Base-by-base conservation (phyloP, 2,888 invertebrate genomes). In the Caenorhabditis wallacei region DNA sequence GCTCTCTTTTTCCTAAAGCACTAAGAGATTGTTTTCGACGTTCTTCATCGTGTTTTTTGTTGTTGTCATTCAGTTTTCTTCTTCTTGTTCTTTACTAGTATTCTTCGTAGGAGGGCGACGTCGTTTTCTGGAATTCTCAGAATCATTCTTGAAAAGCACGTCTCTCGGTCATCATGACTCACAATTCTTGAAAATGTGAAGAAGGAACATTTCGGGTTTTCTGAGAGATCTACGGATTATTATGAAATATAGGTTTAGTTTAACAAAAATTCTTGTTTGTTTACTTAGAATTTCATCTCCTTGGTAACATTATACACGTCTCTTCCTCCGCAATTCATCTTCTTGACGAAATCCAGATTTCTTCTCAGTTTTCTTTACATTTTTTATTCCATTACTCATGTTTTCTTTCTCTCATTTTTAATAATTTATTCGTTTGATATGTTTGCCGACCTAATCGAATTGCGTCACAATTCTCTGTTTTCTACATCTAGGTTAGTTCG, bases 41-140 rank as follows among this genome's bases (percentile, higher is more conserved):
- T 64, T 61, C 61, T 18, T 43, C 26, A 26, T n/a, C n/a, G n/a
- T n/a, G n/a, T n/a, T 61, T 43, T 61, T 61, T 64, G 64, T 64
- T 64, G 18, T 64, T 64, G 48, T 64, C 64, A 51, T 64, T 51
- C 43, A 7, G 18, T 63, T 46, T 30, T 63, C 43, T 22, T 40
- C 22, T 20, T 20, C 22, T 30, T 63, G 26, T 22, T 40, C 22
- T 20, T 20, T n/a, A 20, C 59, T 43, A 26, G 26, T 46, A 61
- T 43, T 61, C 61, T 40, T 46, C 46, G 46, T 46, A 46, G 51
- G n/a, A 13, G 30, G 63, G 5, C 64, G 51, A 64, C 30, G 18
- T 64, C 30, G 40, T 59, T 35, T 64, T 22, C 30, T 30, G 51
- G 18, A 35, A 51, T 63, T 46, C 46, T 26, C 1, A 26, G 63